Evolutionary conservation across 2,797 vertebrate genomes (phyloP), one percentile per base, ranked within the genome.

Genomic region (Pogonophryne albipinna): DNA sequence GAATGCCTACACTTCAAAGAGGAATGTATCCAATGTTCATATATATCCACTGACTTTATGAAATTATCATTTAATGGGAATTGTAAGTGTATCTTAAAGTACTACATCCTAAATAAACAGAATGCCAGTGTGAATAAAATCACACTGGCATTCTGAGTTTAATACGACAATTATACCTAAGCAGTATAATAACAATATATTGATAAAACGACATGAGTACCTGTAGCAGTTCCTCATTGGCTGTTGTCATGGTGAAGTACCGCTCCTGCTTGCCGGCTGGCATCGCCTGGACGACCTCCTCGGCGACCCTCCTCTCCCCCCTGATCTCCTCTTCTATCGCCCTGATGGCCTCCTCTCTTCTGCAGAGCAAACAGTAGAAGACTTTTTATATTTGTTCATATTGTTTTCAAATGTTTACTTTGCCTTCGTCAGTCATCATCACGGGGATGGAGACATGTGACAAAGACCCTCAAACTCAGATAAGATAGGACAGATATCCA

Each of bases 191-290:
- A 2, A 46, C 17, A 53, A 23, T 4, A 60, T 11, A 2, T 34
- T 6, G 6, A 0, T 31, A 11, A 42, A 38, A 51, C 50, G 19
- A 10, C 23, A 53, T n/a, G 3, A n/a, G 2, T 31, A 98, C 98
- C 97, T 98, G 96, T 3, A 97, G 92, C 2, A 98, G 92, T 42
- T 97, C 96, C 86, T 99, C 97, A 81, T 98, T 99, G 87, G 88
- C 76, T 66, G 90, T 75, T 73, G 97, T 97, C 96, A 97, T 96
- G 62, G 95, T 95, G 77, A 96, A 90, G 52, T 98, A 99, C 69
- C 96, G 97, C 73, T 93, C 88, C 85, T 98, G 97, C 90, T 97
- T 95, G 56, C 96, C 94, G 0, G 94, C 85, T 0, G 96, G 91
- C 97, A 99, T 97, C 10, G 96, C 94, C 92, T 97, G 97, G 55